Base-by-base conservation (phyloP, 2,888 invertebrate genomes). In the Lagria hirta region DNA sequence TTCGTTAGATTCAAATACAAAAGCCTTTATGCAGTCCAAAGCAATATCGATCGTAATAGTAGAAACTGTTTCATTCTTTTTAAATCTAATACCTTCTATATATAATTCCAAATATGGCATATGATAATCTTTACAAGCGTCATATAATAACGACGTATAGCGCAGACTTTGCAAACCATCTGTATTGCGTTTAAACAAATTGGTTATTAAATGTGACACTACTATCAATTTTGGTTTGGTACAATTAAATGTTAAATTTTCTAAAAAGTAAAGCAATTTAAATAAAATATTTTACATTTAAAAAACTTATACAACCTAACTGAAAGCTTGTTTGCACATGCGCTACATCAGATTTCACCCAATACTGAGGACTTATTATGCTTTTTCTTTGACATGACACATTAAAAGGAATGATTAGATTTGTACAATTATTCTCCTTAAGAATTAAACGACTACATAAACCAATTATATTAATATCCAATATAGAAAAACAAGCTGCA, bases 151-250 rank as follows among this genome's bases (percentile, higher is more conserved):
- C 4, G 69, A 65, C 11, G 69, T 66, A 30, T 54, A 57, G 43
- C 71, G 61, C 20, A 55, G 56, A 40, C 56, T 62, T 13, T 60
- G 51, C 4, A 57, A 52, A 16, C 62, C 62, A 12, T 66, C 67
- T 1, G 58, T 49, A 35, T 70, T 64, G n/a, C 32, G 18, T 51
- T 60, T 49, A 41, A 64, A 57, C n/a, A 66, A 37, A 29, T 70
- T 48, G 42, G 64, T 65, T 12, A 72, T 49, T 38, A 84, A 76
- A 22, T 78, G 71, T 17, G 58, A 64, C 0, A 80, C 77, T 0
- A 81, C 73, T 58, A 79, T 73, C 42, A 85, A 67, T 43, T 84
- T 81, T 4, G 83, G 76, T 59, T 80, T 77, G 0, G 85, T 84
- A 1, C 80, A 80, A 44, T 81, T 81, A 2, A 83, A 54, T 7